Percentiles rank a stretch among this genome's conserved stretches.
Evolutionary conservation across 2,888 invertebrate species (phyloP).

Genomic region (Bruchidius siliquastri): DNA sequence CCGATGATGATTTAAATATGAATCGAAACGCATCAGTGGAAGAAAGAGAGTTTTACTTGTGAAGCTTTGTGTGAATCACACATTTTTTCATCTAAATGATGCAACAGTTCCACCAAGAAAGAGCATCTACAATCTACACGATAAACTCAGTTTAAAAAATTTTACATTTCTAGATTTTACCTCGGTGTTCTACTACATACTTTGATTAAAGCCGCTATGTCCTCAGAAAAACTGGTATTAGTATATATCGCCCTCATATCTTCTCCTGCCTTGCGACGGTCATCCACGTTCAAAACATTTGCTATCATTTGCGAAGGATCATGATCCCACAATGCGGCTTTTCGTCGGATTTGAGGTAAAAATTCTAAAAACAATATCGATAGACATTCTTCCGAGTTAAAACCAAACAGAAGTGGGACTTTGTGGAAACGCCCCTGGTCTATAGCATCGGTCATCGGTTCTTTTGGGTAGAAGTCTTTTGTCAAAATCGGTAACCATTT

Average conservation of each 20-base stretch:
- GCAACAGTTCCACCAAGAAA: too few relatives aligned
- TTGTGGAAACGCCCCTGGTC: background rate
- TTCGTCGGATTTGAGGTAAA: background rate
- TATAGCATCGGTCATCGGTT: background rate
- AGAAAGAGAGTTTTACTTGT: too few relatives aligned
- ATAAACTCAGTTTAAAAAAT: too few relatives aligned
- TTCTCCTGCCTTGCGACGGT: background rate
- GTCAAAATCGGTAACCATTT: background rate
- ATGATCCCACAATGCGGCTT: background rate
- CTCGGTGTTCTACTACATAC: background rate
- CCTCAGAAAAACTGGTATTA: background rate
- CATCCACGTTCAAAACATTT: background rate
- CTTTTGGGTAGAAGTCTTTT: background rate
- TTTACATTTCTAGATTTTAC: too few relatives aligned
- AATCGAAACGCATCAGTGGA: too few relatives aligned
- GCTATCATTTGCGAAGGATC: background rate
- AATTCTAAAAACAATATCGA: background rate
- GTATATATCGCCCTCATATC: background rate
- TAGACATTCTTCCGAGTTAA: background rate
- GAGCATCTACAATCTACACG: too few relatives aligned
- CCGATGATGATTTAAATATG: too few relatives aligned
- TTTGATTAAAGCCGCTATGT: background rate
- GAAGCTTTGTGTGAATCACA: too few relatives aligned
- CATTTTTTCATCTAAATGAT: too few relatives aligned
- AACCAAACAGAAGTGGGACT: background rate